These are phyloP conservation scores for Halcyon badia DNA, from an alignment of 2,797 vertebrate genomes.

Conservation along the genomic window DNA sequence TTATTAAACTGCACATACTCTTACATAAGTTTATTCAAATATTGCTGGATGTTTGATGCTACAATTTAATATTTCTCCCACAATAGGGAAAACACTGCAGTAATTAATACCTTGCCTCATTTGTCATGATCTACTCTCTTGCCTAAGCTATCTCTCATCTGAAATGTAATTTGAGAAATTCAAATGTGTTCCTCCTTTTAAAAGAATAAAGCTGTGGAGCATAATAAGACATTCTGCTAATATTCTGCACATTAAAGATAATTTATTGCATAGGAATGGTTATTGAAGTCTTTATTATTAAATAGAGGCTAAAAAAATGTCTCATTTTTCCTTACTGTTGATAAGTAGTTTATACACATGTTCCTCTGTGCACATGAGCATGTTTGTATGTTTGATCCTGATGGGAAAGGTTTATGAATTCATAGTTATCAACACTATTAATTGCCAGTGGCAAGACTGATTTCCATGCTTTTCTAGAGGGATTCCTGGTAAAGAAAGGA, in stretches of 20 bases:
- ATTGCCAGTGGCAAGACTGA: neutral
- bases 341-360: neutral
- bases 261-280: conserved; percentile 35
- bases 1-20: neutral
- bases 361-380: neutral
- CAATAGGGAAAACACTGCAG: conserved; percentile 39
- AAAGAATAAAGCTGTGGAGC: conserved; percentile 19
- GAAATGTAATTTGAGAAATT: conserved; percentile 56
- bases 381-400: neutral
- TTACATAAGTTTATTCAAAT: conserved; percentile 5
- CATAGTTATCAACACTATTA: neutral
- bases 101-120: conserved; percentile 59
- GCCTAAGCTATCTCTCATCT: conserved; percentile 1
- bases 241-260: conserved; percentile 46
- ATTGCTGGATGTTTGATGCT: conserved; percentile 8
- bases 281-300: conserved; percentile 25
- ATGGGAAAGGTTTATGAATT: neutral
- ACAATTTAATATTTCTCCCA: conserved; percentile 60
- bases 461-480: neutral
- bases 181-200: neutral
- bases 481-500: neutral
- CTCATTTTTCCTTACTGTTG: neutral
- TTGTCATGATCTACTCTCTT: conserved; percentile 58
- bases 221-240: conserved; percentile 51
- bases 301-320: neutral